Evolutionary conservation across 2,113 vertebrate genomes (phyloP).

Genomic region (Geococcyx californianus): DNA sequence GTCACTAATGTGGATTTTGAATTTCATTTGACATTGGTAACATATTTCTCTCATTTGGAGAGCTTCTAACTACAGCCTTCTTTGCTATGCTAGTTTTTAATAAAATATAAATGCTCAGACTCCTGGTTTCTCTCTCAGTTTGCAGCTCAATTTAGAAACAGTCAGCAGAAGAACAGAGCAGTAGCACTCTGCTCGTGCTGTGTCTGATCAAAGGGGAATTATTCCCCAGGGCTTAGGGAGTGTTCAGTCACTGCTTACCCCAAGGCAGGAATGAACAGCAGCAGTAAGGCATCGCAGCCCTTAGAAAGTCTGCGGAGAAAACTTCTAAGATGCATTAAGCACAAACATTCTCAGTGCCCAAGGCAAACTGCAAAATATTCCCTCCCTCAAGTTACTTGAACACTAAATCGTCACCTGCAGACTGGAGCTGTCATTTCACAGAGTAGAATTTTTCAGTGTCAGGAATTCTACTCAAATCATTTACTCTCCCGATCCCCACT

Average conservation of each 20-base stretch:
- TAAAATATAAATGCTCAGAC: background rate
- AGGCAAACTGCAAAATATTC: slow-evolving; percentile 4
- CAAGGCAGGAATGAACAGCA: background rate
- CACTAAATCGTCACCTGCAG: background rate
- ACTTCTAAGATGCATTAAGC: background rate
- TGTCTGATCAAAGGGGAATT: background rate
- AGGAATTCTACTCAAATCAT: background rate
- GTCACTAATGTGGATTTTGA: background rate
- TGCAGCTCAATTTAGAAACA: background rate
- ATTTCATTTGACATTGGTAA: background rate
- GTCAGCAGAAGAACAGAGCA: background rate
- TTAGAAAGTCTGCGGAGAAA: background rate
- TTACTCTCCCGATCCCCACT: background rate
- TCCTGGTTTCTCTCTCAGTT: background rate
- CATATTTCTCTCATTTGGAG: background rate
- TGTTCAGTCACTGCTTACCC: background rate
- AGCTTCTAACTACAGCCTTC: background rate
- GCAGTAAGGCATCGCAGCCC: background rate
- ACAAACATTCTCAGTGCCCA: background rate
- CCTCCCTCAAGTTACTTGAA: background rate
- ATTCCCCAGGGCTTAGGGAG: background rate
- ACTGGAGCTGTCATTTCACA: background rate
- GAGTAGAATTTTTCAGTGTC: background rate
- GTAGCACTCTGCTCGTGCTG: background rate
- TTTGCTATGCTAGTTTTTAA: background rate